Conservation (phyloP, 2,888 invertebrate species). For the Pheosia tremula region DNA sequence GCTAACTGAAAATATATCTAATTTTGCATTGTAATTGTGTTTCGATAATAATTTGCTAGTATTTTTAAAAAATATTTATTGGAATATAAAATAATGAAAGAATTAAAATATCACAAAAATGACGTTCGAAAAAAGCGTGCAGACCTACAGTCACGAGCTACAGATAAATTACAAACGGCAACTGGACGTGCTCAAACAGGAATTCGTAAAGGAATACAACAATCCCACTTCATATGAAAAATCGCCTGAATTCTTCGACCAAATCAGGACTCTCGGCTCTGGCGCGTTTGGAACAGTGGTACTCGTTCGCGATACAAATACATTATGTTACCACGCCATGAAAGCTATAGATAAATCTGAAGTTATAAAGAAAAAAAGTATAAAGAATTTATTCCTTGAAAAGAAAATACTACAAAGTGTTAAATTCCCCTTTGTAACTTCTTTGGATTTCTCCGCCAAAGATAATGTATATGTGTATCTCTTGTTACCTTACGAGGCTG, state of each 20-base stretch:
- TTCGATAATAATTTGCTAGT: neutral
- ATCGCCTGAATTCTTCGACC: slow-evolving; percentile 86
- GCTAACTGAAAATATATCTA: neutral
- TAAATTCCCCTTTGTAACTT: slow-evolving; percentile 93
- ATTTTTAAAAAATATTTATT: neutral
- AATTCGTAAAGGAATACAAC: slow-evolving; percentile 49
- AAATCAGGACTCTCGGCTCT: slow-evolving; percentile 89
- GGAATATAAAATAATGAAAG: neutral
- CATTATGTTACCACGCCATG: slow-evolving; percentile 89
- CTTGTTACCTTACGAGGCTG: slow-evolving; percentile 91
- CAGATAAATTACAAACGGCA: slow-evolving; percentile 56
- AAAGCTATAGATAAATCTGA: slow-evolving; percentile 93
- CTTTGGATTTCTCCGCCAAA: slow-evolving; percentile 91
- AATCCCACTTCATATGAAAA: slow-evolving; percentile 40
- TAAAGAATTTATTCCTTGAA: slow-evolving; percentile 93
- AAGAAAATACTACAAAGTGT: slow-evolving; percentile 93
- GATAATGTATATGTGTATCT: slow-evolving; percentile 93
- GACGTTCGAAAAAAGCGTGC: slow-evolving; percentile 44
- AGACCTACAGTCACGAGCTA: slow-evolving; percentile 45
- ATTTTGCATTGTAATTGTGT: too few relatives aligned
- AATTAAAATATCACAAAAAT: slow-evolving; percentile 26
- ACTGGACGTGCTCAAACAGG: slow-evolving; percentile 60
- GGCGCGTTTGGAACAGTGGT: slow-evolving; percentile 95
- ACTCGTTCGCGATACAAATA: slow-evolving; percentile 86
- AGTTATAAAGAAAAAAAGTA: slow-evolving; percentile 92